Base-by-base conservation (phyloP, 2,888 invertebrate genomes). In the Catocala nupta region DNA sequence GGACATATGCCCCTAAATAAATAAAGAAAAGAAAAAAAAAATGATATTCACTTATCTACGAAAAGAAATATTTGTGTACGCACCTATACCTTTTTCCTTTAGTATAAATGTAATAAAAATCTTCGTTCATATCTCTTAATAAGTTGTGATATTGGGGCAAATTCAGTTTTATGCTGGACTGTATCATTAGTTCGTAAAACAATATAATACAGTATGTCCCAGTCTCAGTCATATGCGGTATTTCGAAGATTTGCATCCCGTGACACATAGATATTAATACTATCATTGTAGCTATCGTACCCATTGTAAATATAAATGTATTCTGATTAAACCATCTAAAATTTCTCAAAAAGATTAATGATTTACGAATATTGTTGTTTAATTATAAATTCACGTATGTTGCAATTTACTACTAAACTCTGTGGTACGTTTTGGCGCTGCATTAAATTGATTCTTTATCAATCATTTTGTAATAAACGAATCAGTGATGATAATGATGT, bases 101-200 rank as follows among this genome's bases (percentile, higher is more conserved):
- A 3, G 82, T 81, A 57, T 85, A 85, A 50, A 87, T 80, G 59
- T 84, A 88, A 43, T 76, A 53, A 68, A 89, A 90, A 76, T 90
- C 90, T 13, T 77, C 78, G 63, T 78, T 77, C 63, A 90, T 74
- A 6, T 74, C 71, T 51, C 64, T 61, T 39, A 88, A 61, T 0
- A 90, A 78, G 13, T 75, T 75, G 13, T 82, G 73, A 54, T 81
- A 90, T 33, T 86, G 73, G 0, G 65, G 59, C 25, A 82, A 58
- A 70, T 90, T 83, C 0, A 57, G 53, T 52, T 77, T 81, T 2
- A 85, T 82, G 34, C 82, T 81, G 0, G 63, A 70, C n/a, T 86
- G 51, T 56, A 86, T 86, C 16, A 88, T 43, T 10, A 89, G 43
- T 56, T 83, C 75, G 61, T 90, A 90, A 0, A 59, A 12, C 39